phyloP scores from a whole-genome alignment of 2,888 invertebrate genomes.

The Bembecia ichneumoniformis region DNA sequence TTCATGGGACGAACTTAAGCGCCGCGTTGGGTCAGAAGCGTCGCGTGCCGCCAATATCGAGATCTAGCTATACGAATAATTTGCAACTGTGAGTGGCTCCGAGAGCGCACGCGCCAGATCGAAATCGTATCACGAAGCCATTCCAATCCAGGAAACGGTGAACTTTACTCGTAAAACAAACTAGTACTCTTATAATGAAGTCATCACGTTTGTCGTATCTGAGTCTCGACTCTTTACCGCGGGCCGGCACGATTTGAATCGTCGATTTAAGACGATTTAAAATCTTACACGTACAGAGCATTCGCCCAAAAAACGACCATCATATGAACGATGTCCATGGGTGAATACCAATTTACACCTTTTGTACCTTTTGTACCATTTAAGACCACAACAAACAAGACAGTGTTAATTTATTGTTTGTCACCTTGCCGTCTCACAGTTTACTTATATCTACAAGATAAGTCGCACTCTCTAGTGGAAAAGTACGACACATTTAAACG shows the following conservation, averaged over 20 bases:
- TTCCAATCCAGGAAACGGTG: conserved; percentile 35
- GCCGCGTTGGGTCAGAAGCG: conserved; percentile 30
- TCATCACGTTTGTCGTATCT: conserved; percentile 25
- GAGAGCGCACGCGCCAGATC: conserved; percentile 44
- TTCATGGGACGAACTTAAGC: conserved; percentile 2
- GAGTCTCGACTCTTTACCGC: conserved; percentile 9
- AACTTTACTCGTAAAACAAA: conserved; percentile 34
- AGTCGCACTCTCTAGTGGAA: conserved; percentile 3
- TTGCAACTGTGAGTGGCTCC: conserved; percentile 35
- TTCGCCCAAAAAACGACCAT: too few species aligned
- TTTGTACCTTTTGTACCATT: background rate
- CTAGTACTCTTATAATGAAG: conserved; percentile 33
- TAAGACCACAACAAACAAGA: background rate
- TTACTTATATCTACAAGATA: background rate
- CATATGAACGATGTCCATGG: too few species aligned
- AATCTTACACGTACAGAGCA: background rate
- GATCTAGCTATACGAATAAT: conserved; percentile 36
- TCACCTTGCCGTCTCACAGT: background rate
- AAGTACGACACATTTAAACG: conserved; percentile 7
- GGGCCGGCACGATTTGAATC: conserved; percentile 15
- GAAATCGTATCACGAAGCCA: conserved; percentile 44
- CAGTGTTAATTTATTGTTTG: background rate
- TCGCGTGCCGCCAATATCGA: conserved; percentile 36
- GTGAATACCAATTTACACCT: background rate
- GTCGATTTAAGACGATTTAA: conserved; percentile 6